A percentile compares a stretch with the other conserved stretches of the same genome.
Evolutionary conservation across 2,113 vertebrate genomes (phyloP).

Genomic region (Protobothrops flavoviridis): DNA sequence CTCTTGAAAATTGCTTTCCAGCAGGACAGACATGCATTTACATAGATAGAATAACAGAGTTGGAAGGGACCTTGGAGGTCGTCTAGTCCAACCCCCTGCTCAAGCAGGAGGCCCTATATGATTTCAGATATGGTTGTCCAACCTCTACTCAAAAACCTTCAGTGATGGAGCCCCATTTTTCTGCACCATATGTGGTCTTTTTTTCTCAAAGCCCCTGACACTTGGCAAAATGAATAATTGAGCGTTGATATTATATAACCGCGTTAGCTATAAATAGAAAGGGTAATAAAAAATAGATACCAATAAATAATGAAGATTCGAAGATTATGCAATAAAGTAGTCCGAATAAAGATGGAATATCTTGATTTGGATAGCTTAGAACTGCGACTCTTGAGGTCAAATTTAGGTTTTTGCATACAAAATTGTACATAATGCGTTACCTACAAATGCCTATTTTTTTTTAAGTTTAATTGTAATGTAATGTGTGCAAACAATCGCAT

Average conservation of each 20-base stretch:
- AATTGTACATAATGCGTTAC: not conserved
- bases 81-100: too few species aligned
- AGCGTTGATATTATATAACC: not conserved
- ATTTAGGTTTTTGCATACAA: not conserved
- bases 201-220: not conserved
- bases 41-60: too few species aligned
- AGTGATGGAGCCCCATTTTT: not conserved
- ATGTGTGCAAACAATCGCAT: not conserved
- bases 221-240: constrained; percentile 18
- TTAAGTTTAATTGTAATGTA: not conserved
- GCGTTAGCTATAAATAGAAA: constrained; percentile 19
- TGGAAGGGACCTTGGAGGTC: too few species aligned
- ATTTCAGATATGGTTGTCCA: too few species aligned
- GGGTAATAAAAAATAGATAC: constrained; percentile 36
- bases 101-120: too few species aligned
- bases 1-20: not conserved
- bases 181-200: not conserved
- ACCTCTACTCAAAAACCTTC: too few species aligned
- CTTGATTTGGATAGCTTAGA: not conserved
- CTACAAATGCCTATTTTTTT: not conserved
- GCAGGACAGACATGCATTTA: too few species aligned
- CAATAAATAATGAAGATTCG: constrained; percentile 18
- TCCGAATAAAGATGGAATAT: not conserved
- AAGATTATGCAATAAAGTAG: constrained; percentile 5
- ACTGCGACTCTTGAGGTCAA: accelerated